Base-by-base conservation (phyloP, 2,113 vertebrate genomes). In the Passer domesticus region DNA sequence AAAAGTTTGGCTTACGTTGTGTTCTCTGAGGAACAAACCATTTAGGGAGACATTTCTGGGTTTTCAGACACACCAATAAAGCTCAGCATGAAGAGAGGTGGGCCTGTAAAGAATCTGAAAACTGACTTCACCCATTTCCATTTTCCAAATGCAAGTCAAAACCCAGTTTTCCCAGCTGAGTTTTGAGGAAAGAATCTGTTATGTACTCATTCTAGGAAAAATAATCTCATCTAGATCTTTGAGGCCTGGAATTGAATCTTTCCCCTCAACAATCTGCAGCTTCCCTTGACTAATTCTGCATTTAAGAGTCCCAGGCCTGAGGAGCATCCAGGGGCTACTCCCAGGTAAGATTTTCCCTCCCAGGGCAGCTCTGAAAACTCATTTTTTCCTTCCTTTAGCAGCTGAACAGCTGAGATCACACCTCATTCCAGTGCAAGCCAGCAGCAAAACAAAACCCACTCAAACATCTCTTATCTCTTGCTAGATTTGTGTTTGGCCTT, bases 81-180 rank as follows among this genome's bases (percentile, higher is more conserved):
- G 59, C 13, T 67, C 2, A 19, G 30, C 64, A 20, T 1, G 2
- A 53, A 55, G n/a, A 43, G 69, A 92, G 43, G 5, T 4, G 28
- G 44, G 47, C 20, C 35, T 39, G 31, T 24, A 17, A 44, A 80
- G 27, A 70, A 58, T 6, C 44, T 50, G 17, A 55, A 63, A 89
- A 91, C 3, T 30, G 7, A 39, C 33, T 74, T 77, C 6, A 25
- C 1, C 0, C 1, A 16, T 44, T 76, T 50, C 20, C 14, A 41
- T 66, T 70, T 83, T 27, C 19, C 35, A 55, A 63, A 19, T 3
- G 5, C 35, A 79, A 23, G 13, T 14, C 2, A 68, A 37, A 43
- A n/a, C 8, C 0, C 12, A 22, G 5, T 31, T 49, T 49, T 4
- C 6, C 7, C 21, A 11, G 7, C 17, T 53, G 46, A 43, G 46